Evolutionary conservation across 2,888 invertebrate genomes (phyloP).

Genomic region (Melanostoma mellinum): DNA sequence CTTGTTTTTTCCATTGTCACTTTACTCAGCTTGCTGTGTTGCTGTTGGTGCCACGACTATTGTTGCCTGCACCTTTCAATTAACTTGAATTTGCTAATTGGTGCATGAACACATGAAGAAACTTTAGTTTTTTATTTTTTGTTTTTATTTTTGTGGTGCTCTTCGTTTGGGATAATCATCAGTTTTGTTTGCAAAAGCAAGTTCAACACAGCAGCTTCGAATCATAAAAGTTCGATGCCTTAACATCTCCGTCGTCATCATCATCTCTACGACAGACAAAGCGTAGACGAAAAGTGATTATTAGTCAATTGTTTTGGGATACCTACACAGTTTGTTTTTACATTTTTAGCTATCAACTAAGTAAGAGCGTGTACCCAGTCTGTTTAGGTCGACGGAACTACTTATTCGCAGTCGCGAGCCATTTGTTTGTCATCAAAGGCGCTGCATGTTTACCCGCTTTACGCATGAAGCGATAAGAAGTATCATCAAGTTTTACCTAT

Average conservation of each 20-base stretch:
- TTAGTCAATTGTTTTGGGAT: slow-evolving; percentile 38
- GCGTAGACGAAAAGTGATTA: slow-evolving; percentile 32
- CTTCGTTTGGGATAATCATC: slow-evolving; percentile 1
- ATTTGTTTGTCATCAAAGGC: slow-evolving; percentile 8
- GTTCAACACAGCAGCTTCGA: slow-evolving; percentile 30
- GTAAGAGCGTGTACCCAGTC: not conserved
- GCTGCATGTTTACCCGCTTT: slow-evolving; percentile 14
- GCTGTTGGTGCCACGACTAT: slow-evolving; percentile 64
- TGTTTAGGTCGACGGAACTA: not conserved
- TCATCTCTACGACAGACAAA: slow-evolving; percentile 18
- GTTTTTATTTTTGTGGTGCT: not conserved
- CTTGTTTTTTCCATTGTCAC: slow-evolving; percentile 25
- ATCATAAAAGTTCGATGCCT: slow-evolving; percentile 3
- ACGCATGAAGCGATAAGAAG: slow-evolving; percentile 43
- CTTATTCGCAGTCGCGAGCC: no score
- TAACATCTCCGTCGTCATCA: not conserved
- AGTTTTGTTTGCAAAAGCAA: slow-evolving; percentile 53
- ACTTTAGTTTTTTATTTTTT: slow-evolving; percentile 44
- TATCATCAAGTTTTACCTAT: not conserved
- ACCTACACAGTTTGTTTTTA: not conserved
- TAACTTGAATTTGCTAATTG: slow-evolving; percentile 72
- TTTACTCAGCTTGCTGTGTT: not conserved
- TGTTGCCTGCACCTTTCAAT: slow-evolving; percentile 73
- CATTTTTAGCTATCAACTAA: slow-evolving; percentile 1
- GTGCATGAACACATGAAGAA: slow-evolving; percentile 72